Conservation (phyloP, 2,113 vertebrate species). For the Callipepla squamata region DNA sequence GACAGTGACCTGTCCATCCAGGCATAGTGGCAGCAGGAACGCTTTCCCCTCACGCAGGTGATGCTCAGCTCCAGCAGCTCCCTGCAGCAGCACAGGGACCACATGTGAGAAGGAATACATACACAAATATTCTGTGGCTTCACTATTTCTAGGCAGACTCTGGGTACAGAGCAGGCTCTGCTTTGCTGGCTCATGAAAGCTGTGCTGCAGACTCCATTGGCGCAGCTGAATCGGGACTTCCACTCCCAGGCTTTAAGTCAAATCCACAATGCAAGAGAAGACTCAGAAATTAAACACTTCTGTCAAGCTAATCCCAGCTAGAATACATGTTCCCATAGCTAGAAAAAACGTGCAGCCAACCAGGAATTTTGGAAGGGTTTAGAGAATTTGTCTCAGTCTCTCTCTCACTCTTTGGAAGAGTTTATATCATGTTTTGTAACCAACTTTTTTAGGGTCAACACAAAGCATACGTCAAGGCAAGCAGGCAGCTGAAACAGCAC, state of each 20-base stretch:
- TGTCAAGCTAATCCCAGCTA: neutral
- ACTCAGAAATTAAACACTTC: neutral
- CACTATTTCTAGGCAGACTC: fast-evolving
- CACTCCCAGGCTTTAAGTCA: neutral
- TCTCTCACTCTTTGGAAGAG: neutral
- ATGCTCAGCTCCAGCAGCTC: neutral
- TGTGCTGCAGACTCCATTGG: neutral
- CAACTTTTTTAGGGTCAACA: neutral
- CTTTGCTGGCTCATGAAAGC: neutral
- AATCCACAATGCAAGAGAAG: neutral
- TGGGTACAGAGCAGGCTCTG: fast-evolving
- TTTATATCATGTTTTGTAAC: neutral
- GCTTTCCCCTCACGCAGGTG: neutral
- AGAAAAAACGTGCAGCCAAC: neutral
- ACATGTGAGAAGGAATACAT: neutral
- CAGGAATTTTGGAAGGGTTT: neutral
- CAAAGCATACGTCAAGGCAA: neutral
- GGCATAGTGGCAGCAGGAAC: neutral
- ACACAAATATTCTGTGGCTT: neutral
- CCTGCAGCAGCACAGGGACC: neutral
- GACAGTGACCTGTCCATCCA: neutral
- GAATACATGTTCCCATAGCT: neutral
- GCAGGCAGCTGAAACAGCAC: neutral
- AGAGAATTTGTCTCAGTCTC: neutral
- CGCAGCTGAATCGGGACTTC: neutral